phyloP scores from a whole-genome alignment of 2,113 vertebrate species.

The Tor tambroides region DNA sequence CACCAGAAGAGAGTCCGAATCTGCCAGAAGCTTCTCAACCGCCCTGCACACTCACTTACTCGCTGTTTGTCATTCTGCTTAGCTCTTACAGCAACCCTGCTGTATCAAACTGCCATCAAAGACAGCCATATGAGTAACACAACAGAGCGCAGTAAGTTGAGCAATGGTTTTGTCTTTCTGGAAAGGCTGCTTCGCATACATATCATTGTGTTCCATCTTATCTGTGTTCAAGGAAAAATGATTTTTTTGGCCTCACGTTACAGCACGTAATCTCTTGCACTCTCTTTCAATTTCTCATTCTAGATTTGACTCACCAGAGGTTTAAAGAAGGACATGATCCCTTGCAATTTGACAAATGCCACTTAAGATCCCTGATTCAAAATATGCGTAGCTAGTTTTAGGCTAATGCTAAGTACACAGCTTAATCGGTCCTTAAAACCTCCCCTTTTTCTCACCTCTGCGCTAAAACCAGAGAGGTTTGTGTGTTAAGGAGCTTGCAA shows the following conservation, averaged over 20 bases:
- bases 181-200: slow-evolving; percentile 21
- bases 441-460: neutral
- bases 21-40: neutral
- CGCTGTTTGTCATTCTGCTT: slow-evolving; percentile 18
- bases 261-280: slow-evolving; percentile 21
- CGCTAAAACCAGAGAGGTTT: neutral
- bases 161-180: slow-evolving; percentile 43
- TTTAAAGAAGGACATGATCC: slow-evolving; percentile 27
- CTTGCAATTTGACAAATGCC: neutral
- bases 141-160: slow-evolving; percentile 10
- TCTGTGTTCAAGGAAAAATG: slow-evolving; percentile 43
- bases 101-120: slow-evolving; percentile 25
- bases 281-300: slow-evolving; percentile 23
- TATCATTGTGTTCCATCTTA: slow-evolving; percentile 41
- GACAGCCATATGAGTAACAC: slow-evolving; percentile 43
- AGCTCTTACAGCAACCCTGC: neutral
- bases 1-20: neutral
- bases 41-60: neutral
- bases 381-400: neutral
- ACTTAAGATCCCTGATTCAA: neutral
- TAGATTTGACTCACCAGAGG: slow-evolving; percentile 2
- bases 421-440: slow-evolving; percentile 6
- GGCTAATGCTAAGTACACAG: slow-evolving; percentile 31
- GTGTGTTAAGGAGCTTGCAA: neutral
- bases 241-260: slow-evolving; percentile 24